Evolutionary conservation across 2,113 vertebrate species (phyloP).

Genomic region (Mionectes macconnelli): DNA sequence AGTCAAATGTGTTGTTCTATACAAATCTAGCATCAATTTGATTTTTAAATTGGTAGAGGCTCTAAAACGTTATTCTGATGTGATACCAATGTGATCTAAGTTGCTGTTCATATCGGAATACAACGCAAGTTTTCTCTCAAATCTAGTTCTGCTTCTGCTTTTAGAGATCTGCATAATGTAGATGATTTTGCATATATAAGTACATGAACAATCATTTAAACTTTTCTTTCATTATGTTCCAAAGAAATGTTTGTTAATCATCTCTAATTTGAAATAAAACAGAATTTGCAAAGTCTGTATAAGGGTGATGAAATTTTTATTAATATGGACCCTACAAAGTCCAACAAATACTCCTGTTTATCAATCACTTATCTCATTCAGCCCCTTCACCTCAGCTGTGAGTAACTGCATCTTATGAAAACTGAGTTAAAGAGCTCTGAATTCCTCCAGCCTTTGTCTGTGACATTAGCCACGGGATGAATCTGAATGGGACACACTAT

Average conservation of each 20-base stretch:
- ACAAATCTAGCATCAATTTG: slow-evolving; percentile 63
- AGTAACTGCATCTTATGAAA: not conserved
- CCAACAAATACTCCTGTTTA: not conserved
- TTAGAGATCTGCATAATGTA: not conserved
- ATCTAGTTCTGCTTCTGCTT: not conserved
- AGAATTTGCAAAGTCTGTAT: not conserved
- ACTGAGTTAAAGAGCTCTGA: not conserved
- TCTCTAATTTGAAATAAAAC: not conserved
- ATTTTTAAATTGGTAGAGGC: slow-evolving; percentile 67
- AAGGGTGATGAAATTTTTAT: not conserved
- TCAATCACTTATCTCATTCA: not conserved
- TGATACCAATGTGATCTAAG: slow-evolving; percentile 48
- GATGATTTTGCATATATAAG: not conserved
- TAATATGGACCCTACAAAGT: not conserved
- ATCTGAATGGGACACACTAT: not conserved
- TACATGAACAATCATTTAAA: not conserved
- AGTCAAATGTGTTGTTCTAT: slow-evolving; percentile 61
- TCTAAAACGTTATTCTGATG: slow-evolving; percentile 61
- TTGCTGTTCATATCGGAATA: slow-evolving; percentile 28
- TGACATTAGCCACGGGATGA: not conserved
- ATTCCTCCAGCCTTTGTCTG: not conserved
- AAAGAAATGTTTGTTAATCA: not conserved
- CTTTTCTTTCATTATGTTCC: not conserved
- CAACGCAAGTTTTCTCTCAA: not conserved
- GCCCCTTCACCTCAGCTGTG: not conserved